Base-by-base conservation (phyloP, 2,797 vertebrate genomes). In the Chelidonichthys spinosus region DNA sequence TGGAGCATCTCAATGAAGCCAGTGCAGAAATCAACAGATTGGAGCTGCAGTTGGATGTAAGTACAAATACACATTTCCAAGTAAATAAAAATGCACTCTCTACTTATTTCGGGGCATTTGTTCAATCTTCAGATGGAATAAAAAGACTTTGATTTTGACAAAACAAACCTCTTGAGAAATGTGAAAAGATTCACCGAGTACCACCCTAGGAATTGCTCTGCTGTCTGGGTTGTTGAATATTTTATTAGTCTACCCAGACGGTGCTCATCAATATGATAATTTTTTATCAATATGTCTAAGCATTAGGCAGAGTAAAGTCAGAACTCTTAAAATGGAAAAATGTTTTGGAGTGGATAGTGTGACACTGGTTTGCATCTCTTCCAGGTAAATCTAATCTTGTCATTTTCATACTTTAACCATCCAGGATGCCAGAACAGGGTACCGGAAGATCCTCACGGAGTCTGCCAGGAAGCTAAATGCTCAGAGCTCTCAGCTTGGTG, bases 1-100 rank as follows among this genome's bases (percentile, higher is more conserved):
- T 98, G 88, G 97, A 98, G 62, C 97, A 97, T 46, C 93, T 98
- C 58, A 98, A 98, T 86, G 96, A 98, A 91, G 97, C 97, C 82
- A 98, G 96, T 1, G 97, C 96, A 70, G 97, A 98, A 89, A 98
- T 98, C 85, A 98, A 98, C 89, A 94, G 85, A 37, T 94, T 97
- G 35, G 97, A 98, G 60, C 93, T 98, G 55, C 95, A 97, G 82
- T 82, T 98, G 86, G 96, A 97, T 46, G 97, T 97, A 86, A 96
- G 97, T 95, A 18, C 17, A 55, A 36, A 43, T n/a, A 53, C 47
- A 40, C 13, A 17, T 62, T 58, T 35, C 15, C 35, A 25, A 6
- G 36, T 58, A 58, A 11, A 39, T 11, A 11, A 6, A n/a, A 69
- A 54, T 11, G 46, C 14, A 33, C 33, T 8, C 18, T 43, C 33